Base-by-base conservation (phyloP, 2,797 vertebrate genomes). In the Arctocebus calabarensis region DNA sequence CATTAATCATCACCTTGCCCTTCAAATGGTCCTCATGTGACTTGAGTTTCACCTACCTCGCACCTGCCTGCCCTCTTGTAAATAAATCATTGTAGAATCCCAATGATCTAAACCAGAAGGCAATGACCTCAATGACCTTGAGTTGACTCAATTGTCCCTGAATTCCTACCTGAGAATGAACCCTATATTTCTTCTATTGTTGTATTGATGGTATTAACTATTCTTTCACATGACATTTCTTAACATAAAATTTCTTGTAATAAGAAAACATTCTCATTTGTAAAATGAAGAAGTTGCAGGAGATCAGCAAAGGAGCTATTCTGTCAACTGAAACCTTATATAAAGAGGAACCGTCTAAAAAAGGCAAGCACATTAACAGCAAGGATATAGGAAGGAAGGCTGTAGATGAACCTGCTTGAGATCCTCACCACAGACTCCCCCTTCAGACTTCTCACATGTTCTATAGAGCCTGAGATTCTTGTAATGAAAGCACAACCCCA, bases 41-140 rank as follows among this genome's bases (percentile, higher is more conserved):
- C 55, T 92, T 88, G 10, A 81, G 45, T 84, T 61, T 84, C 45
- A 90, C 37, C 23, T 25, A 77, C 22, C 81, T 94, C 71, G 83
- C 84, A 75, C 43, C 37, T 70, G 27, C 66, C 70, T 74, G 71
- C 17, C 13, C 22, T 84, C 37, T 55, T 90, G 29, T 78, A 57
- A 78, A 34, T 32, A 34, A 79, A 37, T 45, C 34, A 61, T 23
- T 55, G 0, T 34, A 40, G 48, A 25, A 62, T 82, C 3, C 48
- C 22, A 40, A 34, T 27, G 48, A 48, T 32, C 4, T 45, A 70
- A 13, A 79, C 19, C 27, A 87, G 70, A 84, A 78, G 14, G 55
- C 75, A 66, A 12, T 73, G 55, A 52, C 17, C 32, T 5, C 25
- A 14, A n/a, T n/a, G n/a, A n/a, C n/a, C n/a, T n/a, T n/a, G n/a